These are phyloP conservation scores for Sitta europaea DNA, from an alignment of 2,113 vertebrate species.

Conservation along the genomic window DNA sequence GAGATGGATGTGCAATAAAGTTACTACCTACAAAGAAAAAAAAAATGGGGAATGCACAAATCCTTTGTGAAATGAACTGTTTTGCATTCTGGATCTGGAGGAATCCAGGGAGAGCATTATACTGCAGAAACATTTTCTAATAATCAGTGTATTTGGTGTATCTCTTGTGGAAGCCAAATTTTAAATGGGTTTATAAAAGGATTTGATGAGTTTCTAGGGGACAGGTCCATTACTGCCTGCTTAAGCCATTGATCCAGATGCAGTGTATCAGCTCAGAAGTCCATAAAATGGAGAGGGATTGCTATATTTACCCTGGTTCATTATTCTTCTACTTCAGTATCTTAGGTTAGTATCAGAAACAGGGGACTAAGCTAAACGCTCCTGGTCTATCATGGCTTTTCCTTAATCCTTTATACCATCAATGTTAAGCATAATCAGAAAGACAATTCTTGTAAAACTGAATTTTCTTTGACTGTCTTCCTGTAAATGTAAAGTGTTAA, in stretches of 20 bases:
- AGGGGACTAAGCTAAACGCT: neutral
- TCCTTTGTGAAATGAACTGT: neutral
- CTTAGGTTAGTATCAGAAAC: neutral
- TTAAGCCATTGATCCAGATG: neutral
- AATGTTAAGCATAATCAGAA: neutral
- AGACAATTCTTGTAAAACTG: neutral
- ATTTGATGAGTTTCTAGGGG: neutral
- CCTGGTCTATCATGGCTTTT: neutral
- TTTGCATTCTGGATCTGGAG: neutral
- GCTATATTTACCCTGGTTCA: neutral
- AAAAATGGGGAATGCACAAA: neutral
- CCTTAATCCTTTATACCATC: neutral
- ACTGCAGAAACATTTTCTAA: neutral
- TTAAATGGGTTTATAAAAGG: neutral
- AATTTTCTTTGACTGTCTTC: neutral
- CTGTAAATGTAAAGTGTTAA: neutral
- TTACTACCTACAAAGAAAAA: neutral
- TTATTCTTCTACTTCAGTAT: neutral
- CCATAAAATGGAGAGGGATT: neutral
- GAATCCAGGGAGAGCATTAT: neutral
- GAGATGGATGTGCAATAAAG: neutral
- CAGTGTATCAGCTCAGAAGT: neutral
- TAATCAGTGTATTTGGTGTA: neutral
- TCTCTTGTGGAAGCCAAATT: neutral
- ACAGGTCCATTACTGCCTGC: neutral